phyloP scores from a whole-genome alignment of 2,113 vertebrate species.

The Craseonycteris thonglongyai region DNA sequence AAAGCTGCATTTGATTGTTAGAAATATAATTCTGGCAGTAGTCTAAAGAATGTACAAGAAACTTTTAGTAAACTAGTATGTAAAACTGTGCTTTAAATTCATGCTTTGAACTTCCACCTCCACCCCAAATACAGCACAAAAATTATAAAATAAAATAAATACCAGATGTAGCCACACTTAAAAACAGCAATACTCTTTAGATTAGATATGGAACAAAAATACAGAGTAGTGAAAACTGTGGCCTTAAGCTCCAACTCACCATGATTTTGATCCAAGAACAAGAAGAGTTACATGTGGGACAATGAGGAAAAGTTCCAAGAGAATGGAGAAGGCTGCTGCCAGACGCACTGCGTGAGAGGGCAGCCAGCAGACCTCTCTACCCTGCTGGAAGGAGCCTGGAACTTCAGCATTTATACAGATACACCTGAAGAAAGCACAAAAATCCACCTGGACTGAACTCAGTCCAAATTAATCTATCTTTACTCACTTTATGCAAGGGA shows the following conservation, averaged over 20 bases:
- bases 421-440: background rate
- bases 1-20: background rate
- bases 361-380: background rate
- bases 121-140: background rate
- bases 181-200: background rate
- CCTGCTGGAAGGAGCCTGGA: background rate
- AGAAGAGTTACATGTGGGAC: background rate
- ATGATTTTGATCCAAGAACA: background rate
- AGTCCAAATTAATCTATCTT: background rate
- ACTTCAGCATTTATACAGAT: background rate
- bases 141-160: background rate
- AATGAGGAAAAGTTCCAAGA: background rate
- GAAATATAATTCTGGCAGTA: background rate
- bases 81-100: background rate
- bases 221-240: background rate
- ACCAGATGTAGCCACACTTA: background rate
- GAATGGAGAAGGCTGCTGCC: accelerated
- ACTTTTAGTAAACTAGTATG: background rate
- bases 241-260: background rate
- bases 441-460: background rate
- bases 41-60: background rate
- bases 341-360: accelerated
- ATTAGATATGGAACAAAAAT: background rate
- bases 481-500: background rate
- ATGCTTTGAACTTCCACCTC: background rate